A percentile compares a stretch with the other conserved stretches of the same genome.
Conservation (phyloP, 1,140 invertebrate species). For the Trichogramma pretiosum region DNA sequence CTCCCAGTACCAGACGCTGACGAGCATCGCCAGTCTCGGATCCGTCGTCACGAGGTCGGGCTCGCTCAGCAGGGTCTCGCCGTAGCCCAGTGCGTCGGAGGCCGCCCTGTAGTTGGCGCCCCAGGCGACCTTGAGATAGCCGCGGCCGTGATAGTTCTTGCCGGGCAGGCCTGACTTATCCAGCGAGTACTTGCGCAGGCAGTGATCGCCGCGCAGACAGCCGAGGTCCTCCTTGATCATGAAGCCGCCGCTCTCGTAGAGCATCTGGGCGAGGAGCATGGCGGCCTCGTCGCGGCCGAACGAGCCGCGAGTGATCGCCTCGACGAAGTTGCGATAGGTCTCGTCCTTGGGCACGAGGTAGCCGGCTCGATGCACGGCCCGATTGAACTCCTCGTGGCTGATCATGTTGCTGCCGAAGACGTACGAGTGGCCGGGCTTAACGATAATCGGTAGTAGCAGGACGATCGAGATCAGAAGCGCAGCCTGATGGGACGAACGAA, state of each 20-base stretch:
- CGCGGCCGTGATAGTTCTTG: neutral
- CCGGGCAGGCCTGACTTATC: neutral
- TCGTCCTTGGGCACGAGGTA: no score
- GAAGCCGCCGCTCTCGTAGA: conserved; percentile 7
- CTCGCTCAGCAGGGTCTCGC: neutral
- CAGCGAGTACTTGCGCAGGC: neutral
- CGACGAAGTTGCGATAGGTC: no score
- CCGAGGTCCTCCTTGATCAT: neutral
- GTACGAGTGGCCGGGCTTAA: no score
- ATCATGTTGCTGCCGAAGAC: no score
- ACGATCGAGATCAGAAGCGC: no score
- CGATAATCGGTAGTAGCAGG: no score
- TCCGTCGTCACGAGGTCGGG: neutral
- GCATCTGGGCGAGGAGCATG: conserved; percentile 1
- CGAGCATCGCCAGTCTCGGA: neutral
- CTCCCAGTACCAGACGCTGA: neutral
- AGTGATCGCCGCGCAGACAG: neutral
- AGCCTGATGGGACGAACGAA: no score
- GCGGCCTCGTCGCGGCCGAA: no score
- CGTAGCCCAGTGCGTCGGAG: neutral
- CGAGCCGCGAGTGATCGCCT: no score
- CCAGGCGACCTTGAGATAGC: neutral
- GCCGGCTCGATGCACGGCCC: no score
- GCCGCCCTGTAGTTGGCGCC: neutral
- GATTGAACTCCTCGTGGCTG: no score